Conservation (phyloP, 2,113 vertebrate species). For the Hydrolagus affinis region DNA sequence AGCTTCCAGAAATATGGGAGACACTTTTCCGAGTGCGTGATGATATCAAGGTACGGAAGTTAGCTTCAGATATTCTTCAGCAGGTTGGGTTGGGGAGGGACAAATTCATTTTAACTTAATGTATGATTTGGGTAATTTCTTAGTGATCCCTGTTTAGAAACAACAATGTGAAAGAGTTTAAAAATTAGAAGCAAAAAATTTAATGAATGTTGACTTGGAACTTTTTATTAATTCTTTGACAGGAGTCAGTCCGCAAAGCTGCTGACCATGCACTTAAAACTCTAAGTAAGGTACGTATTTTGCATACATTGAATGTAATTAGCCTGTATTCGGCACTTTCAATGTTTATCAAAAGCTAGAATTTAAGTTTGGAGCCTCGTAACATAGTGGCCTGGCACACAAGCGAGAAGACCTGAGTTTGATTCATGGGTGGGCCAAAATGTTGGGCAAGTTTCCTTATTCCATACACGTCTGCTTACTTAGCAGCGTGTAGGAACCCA, state of each 20-base stretch:
- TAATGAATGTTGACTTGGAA: background rate
- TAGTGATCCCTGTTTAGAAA: too few species aligned
- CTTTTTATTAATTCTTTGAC: slow-evolving; percentile 37
- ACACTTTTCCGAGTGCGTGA: slow-evolving; percentile 93
- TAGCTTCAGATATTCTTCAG: background rate
- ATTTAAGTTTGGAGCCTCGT: too few species aligned
- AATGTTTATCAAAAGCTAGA: too few species aligned
- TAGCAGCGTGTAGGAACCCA: too few species aligned
- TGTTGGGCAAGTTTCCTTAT: too few species aligned
- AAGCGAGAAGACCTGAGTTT: too few species aligned
- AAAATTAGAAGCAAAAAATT: slow-evolving; percentile 4
- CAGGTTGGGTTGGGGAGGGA: background rate
- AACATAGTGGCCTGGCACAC: too few species aligned
- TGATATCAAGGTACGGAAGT: slow-evolving; percentile 81
- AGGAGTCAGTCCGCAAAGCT: slow-evolving; percentile 94
- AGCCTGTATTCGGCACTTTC: too few species aligned
- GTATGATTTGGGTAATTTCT: too few species aligned
- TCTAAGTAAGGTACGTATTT: slow-evolving; percentile 78
- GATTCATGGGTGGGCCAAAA: too few species aligned
- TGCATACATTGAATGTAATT: background rate
- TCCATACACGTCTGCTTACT: too few species aligned
- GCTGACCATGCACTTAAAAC: slow-evolving; percentile 91
- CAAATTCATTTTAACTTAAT: background rate
- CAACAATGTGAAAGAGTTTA: background rate
- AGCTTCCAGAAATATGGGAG: slow-evolving; percentile 91